A percentile compares a stretch with the other conserved stretches of the same genome.
Conservation (phyloP, 1,140 invertebrate species). For the Drosophila ananassae region DNA sequence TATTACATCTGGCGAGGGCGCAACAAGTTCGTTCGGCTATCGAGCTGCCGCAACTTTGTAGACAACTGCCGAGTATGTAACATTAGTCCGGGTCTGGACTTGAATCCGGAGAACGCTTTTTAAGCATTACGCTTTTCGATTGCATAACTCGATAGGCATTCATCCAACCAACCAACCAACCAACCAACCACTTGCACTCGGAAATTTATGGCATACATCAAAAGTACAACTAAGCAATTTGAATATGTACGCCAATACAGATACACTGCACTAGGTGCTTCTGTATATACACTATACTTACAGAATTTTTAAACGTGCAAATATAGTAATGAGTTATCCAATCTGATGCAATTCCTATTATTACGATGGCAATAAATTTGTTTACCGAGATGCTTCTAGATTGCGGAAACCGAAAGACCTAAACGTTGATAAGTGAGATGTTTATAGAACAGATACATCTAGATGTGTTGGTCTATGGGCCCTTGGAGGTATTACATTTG, state of each 20-base stretch:
- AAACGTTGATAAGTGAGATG: background rate
- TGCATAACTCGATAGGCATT: conserved; percentile 44
- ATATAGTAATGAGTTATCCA: conserved; percentile 27
- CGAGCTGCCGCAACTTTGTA: conserved; percentile 38
- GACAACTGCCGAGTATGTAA: background rate
- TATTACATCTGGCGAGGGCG: conserved; percentile 49
- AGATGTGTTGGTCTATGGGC: too few relatives aligned
- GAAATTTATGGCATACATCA: conserved; percentile 41
- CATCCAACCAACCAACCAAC: conserved; percentile 17
- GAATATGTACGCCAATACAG: background rate
- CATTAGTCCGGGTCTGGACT: conserved; percentile 11
- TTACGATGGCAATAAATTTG: conserved; percentile 56
- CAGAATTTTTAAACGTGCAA: background rate
- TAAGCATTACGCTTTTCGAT: conserved; percentile 3
- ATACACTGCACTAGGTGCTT: background rate
- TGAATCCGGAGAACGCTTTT: conserved; percentile 14
- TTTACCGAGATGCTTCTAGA: conserved; percentile 44
- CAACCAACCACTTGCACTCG: conserved; percentile 1
- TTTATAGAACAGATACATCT: background rate
- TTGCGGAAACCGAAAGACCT: conserved; percentile 7
- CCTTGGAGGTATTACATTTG: background rate
- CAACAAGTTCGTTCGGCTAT: conserved; percentile 26
- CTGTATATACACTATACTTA: background rate
- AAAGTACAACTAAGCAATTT: conserved; percentile 10
- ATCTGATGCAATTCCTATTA: conserved; percentile 65